Percentiles rank a stretch among this genome's conserved stretches.
phyloP scores from a whole-genome alignment of 1,140 invertebrate genomes.

The Microplitis mediator region DNA sequence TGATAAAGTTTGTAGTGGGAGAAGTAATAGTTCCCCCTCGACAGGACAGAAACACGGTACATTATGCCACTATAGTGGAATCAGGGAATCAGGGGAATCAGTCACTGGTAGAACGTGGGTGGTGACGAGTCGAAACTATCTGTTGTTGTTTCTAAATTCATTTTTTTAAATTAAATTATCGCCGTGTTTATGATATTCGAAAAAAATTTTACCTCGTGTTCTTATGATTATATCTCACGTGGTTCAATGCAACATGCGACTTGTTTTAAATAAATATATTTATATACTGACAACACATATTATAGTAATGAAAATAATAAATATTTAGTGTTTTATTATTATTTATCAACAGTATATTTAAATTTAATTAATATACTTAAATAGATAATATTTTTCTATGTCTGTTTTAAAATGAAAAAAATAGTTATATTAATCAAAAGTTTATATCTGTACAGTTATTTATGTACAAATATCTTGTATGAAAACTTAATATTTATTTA shows the following conservation, averaged over 20 bases:
- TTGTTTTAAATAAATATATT: too few relatives aligned
- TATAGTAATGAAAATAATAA: too few relatives aligned
- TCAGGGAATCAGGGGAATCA: conserved; percentile 50
- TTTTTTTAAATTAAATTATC: neutral
- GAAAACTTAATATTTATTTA: neutral
- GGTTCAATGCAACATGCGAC: too few relatives aligned
- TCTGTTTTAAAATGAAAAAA: neutral
- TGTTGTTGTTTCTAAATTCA: conserved; percentile 2
- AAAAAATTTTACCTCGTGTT: too few relatives aligned
- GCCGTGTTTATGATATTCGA: neutral
- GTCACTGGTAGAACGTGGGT: conserved; percentile 60
- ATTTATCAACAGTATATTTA: too few relatives aligned
- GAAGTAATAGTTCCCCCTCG: conserved; percentile 59
- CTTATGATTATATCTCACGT: too few relatives aligned
- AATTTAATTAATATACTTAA: too few relatives aligned
- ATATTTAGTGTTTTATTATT: too few relatives aligned
- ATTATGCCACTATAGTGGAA: conserved; percentile 59
- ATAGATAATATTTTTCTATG: too few relatives aligned
- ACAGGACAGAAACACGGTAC: conserved; percentile 52
- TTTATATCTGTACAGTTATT: too few relatives aligned
- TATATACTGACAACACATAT: too few relatives aligned
- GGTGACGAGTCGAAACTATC: conserved; percentile 51
- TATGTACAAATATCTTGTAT: neutral
- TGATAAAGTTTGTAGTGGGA: conserved; percentile 50
- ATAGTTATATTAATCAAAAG: too few relatives aligned